Conservation (phyloP, 2,113 vertebrate genomes). For the Psittacara wagleri region DNA sequence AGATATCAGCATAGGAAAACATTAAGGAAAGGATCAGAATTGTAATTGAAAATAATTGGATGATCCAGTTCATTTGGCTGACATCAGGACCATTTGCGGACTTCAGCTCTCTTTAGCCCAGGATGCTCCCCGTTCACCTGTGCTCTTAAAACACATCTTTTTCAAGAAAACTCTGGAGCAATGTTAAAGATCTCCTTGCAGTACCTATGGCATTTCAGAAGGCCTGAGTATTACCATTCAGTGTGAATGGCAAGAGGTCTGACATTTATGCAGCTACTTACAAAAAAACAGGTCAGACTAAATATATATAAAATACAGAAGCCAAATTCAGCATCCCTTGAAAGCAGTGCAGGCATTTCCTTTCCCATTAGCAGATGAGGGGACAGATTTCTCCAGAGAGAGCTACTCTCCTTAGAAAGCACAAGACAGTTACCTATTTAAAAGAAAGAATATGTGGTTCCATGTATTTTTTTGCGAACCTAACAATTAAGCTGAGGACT, state of each 20-base stretch:
- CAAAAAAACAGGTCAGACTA: background rate
- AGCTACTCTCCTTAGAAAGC: background rate
- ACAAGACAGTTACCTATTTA: background rate
- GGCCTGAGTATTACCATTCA: background rate
- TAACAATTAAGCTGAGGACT: background rate
- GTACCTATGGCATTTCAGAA: background rate
- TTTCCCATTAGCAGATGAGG: background rate
- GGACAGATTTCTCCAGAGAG: background rate
- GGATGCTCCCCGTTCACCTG: slow-evolving; percentile 49
- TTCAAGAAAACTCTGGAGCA: background rate
- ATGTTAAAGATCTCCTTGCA: background rate
- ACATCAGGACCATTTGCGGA: slow-evolving; percentile 47
- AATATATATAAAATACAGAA: background rate
- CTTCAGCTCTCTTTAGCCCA: background rate
- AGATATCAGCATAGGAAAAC: slow-evolving; percentile 79
- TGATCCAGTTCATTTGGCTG: slow-evolving; percentile 80
- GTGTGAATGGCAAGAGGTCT: background rate
- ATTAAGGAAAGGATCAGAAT: slow-evolving; percentile 81
- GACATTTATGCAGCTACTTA: background rate
- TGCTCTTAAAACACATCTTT: background rate
- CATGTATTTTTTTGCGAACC: background rate
- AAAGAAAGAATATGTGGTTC: background rate
- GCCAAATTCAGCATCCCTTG: background rate
- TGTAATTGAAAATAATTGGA: slow-evolving; percentile 88
- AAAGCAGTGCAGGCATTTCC: background rate